A percentile compares a stretch with the other conserved stretches of the same genome.
Conservation (phyloP, 2,797 vertebrate genomes). For the Lagocephalus sceleratus region DNA sequence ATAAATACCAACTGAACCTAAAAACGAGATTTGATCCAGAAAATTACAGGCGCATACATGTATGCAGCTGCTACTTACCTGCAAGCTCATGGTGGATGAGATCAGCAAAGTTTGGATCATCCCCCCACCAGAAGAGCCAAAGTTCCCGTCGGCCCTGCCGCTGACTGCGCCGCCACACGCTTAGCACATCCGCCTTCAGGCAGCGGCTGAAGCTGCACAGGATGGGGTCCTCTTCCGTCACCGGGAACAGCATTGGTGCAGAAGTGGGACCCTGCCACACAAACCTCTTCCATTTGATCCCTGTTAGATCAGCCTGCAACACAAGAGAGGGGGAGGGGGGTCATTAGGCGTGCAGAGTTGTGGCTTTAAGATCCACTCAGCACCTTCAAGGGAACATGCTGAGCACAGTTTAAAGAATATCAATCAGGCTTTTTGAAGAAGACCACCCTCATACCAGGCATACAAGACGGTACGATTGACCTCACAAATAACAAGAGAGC, state of each 20-base stretch:
- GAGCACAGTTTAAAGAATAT: slow-evolving; percentile 47
- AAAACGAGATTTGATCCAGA: not conserved
- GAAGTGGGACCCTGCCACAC: slow-evolving; percentile 96
- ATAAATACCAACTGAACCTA: not conserved
- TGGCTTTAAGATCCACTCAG: slow-evolving; percentile 50
- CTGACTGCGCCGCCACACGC: slow-evolving; percentile 94
- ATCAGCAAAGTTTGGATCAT: slow-evolving; percentile 92
- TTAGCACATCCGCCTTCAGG: slow-evolving; percentile 93
- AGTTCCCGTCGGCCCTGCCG: slow-evolving; percentile 92
- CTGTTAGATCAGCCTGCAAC: slow-evolving; percentile 92
- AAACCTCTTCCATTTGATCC: slow-evolving; percentile 99
- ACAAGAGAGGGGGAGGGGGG: not conserved
- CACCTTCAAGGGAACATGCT: slow-evolving; percentile 40
- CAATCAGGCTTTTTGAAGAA: slow-evolving; percentile 52
- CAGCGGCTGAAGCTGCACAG: slow-evolving; percentile 98
- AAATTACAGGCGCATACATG: not conserved
- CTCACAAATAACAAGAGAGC: slow-evolving; percentile 4
- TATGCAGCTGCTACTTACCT: slow-evolving; percentile 72
- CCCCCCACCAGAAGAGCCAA: slow-evolving; percentile 99
- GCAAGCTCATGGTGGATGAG: slow-evolving; percentile 94
- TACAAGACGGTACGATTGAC: not conserved
- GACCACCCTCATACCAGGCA: slow-evolving; percentile 20
- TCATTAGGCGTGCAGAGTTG: slow-evolving; percentile 35
- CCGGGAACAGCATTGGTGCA: slow-evolving; percentile 94
- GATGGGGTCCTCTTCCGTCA: slow-evolving; percentile 98